Percentiles rank a stretch among this genome's conserved stretches.
Evolutionary conservation across 2,113 vertebrate genomes (phyloP).

Genomic region (Sander lucioperca): DNA sequence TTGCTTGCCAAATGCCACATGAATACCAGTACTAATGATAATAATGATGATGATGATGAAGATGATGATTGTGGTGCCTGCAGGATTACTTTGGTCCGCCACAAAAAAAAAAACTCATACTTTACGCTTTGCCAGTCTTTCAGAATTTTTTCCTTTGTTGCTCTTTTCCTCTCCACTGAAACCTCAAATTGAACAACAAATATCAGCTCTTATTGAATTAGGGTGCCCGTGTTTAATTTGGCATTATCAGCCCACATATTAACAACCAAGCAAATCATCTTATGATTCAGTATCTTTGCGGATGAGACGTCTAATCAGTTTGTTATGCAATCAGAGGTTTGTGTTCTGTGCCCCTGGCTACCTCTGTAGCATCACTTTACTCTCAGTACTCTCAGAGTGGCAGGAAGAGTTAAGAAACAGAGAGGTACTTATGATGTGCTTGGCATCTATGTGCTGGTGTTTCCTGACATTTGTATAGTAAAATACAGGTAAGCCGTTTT

Average conservation of each 20-base stretch:
- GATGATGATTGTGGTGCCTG: background rate
- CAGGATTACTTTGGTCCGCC: background rate
- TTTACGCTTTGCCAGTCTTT: background rate
- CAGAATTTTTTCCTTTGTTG: background rate
- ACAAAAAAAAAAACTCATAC: background rate
- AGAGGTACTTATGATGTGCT: background rate
- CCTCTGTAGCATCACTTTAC: background rate
- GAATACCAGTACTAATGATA: background rate
- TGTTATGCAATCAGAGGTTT: background rate
- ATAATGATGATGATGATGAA: background rate
- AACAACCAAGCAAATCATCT: slow-evolving; percentile 9
- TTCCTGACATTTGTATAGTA: background rate
- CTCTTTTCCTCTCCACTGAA: slow-evolving; percentile 22
- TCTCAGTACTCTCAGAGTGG: background rate
- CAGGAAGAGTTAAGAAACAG: background rate
- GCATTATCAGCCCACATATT: background rate
- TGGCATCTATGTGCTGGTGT: background rate
- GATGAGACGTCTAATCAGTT: slow-evolving; percentile 33
- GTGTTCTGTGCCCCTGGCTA: background rate
- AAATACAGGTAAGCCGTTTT: background rate
- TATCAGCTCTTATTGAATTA: slow-evolving; percentile 47
- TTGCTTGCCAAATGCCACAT: slow-evolving; percentile 15
- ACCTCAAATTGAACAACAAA: slow-evolving; percentile 52
- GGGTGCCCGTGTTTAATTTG: slow-evolving; percentile 37
- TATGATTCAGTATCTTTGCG: background rate